Conservation (phyloP, 2,888 invertebrate species). For the Timema podura region DNA sequence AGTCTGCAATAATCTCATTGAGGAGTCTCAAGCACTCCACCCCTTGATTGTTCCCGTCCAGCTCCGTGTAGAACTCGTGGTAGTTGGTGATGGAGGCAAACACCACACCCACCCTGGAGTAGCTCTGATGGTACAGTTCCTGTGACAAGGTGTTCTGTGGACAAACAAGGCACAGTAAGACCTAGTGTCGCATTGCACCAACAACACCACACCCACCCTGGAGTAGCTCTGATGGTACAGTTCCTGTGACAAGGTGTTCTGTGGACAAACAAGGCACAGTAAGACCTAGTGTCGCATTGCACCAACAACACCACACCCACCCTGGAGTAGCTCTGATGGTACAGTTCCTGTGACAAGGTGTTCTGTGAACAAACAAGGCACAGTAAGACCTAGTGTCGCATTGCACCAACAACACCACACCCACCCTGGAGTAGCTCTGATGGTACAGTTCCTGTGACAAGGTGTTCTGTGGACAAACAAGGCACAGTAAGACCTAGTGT, state of each 20-base stretch:
- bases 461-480: conserved; percentile 27
- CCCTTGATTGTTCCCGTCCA: conserved; percentile 88
- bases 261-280: background rate
- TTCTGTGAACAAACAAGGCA: conserved; percentile 23
- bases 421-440: conserved; percentile 86
- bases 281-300: no score
- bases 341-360: conserved; percentile 66
- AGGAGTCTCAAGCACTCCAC: conserved; percentile 82
- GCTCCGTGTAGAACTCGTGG: conserved; percentile 89
- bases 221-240: conserved; percentile 91
- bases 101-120: conserved; percentile 83
- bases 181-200: no score
- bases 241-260: conserved; percentile 56
- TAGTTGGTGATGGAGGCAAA: conserved; percentile 93
- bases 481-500: no score
- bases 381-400: no score
- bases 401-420: conserved; percentile 64
- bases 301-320: conserved; percentile 76
- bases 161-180: background rate
- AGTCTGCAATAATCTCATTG: conserved; percentile 91
- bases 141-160: conserved; percentile 44
- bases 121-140: conserved; percentile 92
- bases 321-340: conserved; percentile 87
- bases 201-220: conserved; percentile 82
- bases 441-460: conserved; percentile 78